Conservation (phyloP, 2,888 invertebrate species). For the Cephalotes varians region DNA sequence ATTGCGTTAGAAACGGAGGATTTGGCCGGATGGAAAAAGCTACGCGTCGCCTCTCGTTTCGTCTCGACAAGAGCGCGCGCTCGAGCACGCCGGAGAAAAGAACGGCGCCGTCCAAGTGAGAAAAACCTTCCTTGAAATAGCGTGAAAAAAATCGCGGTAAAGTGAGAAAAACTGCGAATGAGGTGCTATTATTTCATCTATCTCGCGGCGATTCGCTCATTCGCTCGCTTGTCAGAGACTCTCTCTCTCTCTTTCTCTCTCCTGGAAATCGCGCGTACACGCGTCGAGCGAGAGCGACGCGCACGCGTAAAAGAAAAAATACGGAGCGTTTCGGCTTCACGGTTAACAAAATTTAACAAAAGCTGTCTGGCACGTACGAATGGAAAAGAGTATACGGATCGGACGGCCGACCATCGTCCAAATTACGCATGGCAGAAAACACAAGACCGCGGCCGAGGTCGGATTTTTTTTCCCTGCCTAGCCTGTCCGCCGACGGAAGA, state of each 20-base stretch:
- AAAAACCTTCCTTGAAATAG: not conserved
- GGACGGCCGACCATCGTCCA: conserved; percentile 6
- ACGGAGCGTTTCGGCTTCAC: not conserved
- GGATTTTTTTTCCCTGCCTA: not conserved
- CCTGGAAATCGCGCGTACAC: not conserved
- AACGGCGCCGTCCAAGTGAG: conserved; percentile 23
- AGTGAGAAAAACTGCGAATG: conserved; percentile 14
- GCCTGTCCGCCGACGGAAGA: not conserved
- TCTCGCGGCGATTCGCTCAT: conserved; percentile 15
- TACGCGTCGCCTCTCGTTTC: not conserved
- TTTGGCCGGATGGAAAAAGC: conserved; percentile 23
- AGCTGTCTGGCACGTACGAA: conserved; percentile 1
- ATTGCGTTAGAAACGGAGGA: conserved; percentile 24
- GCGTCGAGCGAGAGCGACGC: not conserved
- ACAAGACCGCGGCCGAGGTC: conserved; percentile 17
- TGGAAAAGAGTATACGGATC: not conserved
- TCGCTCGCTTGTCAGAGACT: not conserved
- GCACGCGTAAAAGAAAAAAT: conserved; percentile 19
- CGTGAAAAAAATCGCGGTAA: conserved; percentile 5
- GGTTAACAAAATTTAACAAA: conserved; percentile 42
- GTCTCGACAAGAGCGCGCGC: not conserved
- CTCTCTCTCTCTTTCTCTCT: not conserved
- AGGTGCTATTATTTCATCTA: conserved; percentile 36
- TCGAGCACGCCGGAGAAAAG: not conserved
- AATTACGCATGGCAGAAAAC: conserved; percentile 34